Percentiles rank a stretch among this genome's conserved stretches.
phyloP scores from a whole-genome alignment of 2,888 invertebrate species.

The Falcaria lacertinaria region DNA sequence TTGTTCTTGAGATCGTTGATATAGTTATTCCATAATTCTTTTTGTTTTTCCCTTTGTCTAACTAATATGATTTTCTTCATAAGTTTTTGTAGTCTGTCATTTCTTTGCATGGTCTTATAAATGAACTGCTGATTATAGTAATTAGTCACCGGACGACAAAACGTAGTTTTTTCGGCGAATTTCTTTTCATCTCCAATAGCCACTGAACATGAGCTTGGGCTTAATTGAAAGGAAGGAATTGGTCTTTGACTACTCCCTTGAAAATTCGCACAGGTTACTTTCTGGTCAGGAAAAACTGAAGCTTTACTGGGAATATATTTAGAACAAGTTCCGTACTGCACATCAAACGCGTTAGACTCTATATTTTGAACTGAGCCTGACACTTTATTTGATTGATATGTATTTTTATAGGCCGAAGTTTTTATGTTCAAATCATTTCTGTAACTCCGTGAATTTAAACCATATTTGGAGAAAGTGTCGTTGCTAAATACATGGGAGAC shows the following conservation, averaged over 20 bases:
- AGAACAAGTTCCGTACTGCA: background rate
- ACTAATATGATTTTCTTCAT: conserved; percentile 37
- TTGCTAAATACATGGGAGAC: background rate
- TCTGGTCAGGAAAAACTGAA: background rate
- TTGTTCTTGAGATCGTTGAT: conserved; percentile 53
- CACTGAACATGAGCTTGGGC: background rate
- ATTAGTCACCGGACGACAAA: conserved; percentile 38
- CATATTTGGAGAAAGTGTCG: background rate
- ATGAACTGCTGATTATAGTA: conserved; percentile 38
- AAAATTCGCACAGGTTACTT: background rate
- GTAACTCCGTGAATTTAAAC: background rate
- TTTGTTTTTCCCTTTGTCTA: conserved; percentile 45
- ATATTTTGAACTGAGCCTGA: background rate
- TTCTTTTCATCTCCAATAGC: conserved; percentile 7
- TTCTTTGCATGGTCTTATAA: conserved; percentile 41
- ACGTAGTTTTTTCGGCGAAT: conserved; percentile 41
- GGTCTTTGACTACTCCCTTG: background rate
- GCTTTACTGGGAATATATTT: background rate
- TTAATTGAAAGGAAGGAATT: background rate
- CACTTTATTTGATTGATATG: too few relatives aligned
- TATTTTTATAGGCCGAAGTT: background rate
- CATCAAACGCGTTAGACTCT: background rate
- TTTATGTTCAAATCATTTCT: background rate
- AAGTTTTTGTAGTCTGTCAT: conserved; percentile 39
- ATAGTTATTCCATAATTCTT: conserved; percentile 51